Conservation (phyloP, 2,113 vertebrate species). For the Herpailurus yagouaroundi region DNA sequence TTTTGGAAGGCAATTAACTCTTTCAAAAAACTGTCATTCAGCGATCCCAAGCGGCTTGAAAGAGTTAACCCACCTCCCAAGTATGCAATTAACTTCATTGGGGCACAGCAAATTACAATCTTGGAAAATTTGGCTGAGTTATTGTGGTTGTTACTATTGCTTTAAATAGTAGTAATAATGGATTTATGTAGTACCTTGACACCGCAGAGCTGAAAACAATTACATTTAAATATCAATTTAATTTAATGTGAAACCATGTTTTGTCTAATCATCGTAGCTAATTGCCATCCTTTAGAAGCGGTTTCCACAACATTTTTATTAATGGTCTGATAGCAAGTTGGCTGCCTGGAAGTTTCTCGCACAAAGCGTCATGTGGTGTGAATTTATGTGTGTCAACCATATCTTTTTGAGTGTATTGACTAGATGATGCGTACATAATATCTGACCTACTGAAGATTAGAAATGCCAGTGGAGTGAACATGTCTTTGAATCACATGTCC, state of each 20-base stretch:
- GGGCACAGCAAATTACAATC: slow-evolving; percentile 63
- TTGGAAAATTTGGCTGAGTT: slow-evolving; percentile 72
- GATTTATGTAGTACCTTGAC: slow-evolving; percentile 78
- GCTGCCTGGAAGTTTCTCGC: slow-evolving; percentile 52
- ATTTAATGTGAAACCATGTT: slow-evolving; percentile 78
- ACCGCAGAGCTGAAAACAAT: slow-evolving; percentile 77
- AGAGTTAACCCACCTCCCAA: slow-evolving; percentile 63
- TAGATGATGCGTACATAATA: slow-evolving; percentile 29
- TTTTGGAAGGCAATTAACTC: slow-evolving; percentile 56
- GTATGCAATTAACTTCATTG: slow-evolving; percentile 63
- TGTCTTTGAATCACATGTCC: slow-evolving; percentile 40
- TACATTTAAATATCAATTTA: slow-evolving; percentile 81
- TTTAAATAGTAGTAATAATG: slow-evolving; percentile 78
- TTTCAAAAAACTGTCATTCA: slow-evolving; percentile 40
- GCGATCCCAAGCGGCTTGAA: slow-evolving; percentile 22
- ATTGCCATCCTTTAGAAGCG: slow-evolving; percentile 74
- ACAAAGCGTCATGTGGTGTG: slow-evolving; percentile 14
- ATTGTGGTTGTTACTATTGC: slow-evolving; percentile 66
- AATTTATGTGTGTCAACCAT: slow-evolving; percentile 64
- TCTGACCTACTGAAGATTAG: slow-evolving; percentile 24
- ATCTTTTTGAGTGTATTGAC: slow-evolving; percentile 55
- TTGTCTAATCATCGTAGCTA: slow-evolving; percentile 78
- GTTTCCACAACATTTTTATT: slow-evolving; percentile 73
- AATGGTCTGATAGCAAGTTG: slow-evolving; percentile 62
- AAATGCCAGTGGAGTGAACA: background rate